Conservation (phyloP, 2,888 invertebrate genomes). For the Azorinus chamasolen region DNA sequence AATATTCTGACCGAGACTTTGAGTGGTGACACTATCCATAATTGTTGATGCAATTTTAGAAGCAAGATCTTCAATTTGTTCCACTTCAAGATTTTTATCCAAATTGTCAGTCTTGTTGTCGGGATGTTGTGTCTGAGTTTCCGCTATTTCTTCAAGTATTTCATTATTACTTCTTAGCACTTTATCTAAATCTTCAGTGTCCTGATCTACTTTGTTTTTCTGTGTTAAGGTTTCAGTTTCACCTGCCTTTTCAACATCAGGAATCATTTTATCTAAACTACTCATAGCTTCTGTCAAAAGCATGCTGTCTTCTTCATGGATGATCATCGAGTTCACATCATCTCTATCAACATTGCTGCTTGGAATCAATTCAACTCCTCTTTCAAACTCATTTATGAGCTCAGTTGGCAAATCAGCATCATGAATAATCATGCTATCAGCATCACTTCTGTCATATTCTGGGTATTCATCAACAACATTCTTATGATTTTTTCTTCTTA, state of each 20-base stretch:
- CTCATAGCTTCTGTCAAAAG: constrained; percentile 6
- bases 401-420: constrained; percentile 24
- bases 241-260: constrained; percentile 8
- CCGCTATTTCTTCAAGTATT: too few relatives aligned
- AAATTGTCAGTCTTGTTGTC: background rate
- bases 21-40: background rate
- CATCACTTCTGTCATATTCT: constrained; percentile 8
- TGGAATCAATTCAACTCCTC: background rate
- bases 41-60: background rate
- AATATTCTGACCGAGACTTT: background rate
- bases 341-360: constrained; percentile 3
- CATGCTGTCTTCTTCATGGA: background rate
- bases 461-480: constrained; percentile 4
- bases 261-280: constrained; percentile 17
- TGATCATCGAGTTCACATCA: background rate
- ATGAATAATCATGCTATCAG: constrained; percentile 43
- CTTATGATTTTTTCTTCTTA: constrained; percentile 18
- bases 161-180: too few relatives aligned
- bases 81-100: background rate
- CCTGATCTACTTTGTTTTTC: background rate
- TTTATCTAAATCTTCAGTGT: too few relatives aligned
- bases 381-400: background rate
- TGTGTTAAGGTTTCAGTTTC: background rate
- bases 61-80: constrained; percentile 4
- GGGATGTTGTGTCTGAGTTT: background rate